Evolutionary conservation across 2,888 invertebrate species (phyloP).

Genomic region (Ochropleura leucogaster): DNA sequence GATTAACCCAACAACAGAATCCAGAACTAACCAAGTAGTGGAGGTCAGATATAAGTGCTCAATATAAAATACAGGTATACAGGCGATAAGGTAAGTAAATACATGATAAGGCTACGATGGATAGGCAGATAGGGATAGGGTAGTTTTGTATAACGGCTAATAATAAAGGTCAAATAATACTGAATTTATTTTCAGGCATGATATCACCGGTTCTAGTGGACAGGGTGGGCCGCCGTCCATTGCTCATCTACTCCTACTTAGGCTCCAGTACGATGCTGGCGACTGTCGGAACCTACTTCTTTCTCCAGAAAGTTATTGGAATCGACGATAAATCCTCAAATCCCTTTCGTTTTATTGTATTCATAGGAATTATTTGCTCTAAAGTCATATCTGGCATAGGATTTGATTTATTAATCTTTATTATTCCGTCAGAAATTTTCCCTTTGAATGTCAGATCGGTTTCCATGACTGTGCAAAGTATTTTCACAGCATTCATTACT

Average conservation of each 20-base stretch:
- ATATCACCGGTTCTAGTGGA: conserved; percentile 81
- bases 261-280: conserved; percentile 75
- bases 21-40: no score
- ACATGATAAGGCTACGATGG: no score
- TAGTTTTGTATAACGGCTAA: neutral
- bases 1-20: no score
- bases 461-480: conserved; percentile 87
- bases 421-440: conserved; percentile 90
- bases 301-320: conserved; percentile 75
- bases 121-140: neutral
- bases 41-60: no score
- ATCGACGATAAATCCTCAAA: conserved; percentile 69
- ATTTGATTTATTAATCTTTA: conserved; percentile 85
- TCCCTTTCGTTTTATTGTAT: conserved; percentile 79
- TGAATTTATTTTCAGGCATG: conserved; percentile 76
- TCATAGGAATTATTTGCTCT: conserved; percentile 82
- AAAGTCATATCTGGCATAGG: conserved; percentile 83
- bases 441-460: conserved; percentile 90
- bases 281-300: conserved; percentile 81
- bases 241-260: conserved; percentile 84
- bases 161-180: neutral
- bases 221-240: conserved; percentile 85
- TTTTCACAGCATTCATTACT: conserved; percentile 86
- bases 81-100: no score
- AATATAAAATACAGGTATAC: no score